phyloP scores from a whole-genome alignment of 2,113 vertebrate genomes.

The Hemichromis elongatus region DNA sequence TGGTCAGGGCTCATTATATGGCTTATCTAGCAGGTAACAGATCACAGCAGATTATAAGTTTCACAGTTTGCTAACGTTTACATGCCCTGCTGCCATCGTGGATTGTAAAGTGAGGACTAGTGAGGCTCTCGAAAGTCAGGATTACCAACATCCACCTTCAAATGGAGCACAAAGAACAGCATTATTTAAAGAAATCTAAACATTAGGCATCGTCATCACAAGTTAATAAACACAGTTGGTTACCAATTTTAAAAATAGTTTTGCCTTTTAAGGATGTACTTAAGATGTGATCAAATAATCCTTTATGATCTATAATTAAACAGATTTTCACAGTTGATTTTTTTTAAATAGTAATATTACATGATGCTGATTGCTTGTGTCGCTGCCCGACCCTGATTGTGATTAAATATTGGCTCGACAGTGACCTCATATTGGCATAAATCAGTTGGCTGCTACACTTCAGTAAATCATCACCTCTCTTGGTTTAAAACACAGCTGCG shows the following conservation, averaged over 20 bases:
- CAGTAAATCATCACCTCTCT: not conserved
- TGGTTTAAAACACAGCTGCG: not conserved
- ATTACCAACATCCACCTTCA: not conserved
- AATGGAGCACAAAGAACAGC: not conserved
- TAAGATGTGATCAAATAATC: not conserved
- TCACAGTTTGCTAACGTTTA: not conserved
- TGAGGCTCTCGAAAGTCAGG: not conserved
- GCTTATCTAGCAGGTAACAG: not conserved
- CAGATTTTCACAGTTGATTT: not conserved
- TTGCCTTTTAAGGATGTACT: not conserved
- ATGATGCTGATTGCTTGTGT: not conserved
- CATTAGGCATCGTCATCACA: not conserved
- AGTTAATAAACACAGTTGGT: not conserved
- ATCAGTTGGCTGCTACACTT: not conserved
- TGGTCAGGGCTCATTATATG: not conserved
- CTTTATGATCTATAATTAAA: not conserved
- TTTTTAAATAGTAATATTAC: not conserved
- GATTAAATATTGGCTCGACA: not conserved
- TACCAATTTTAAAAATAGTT: not conserved
- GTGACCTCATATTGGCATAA: not conserved
- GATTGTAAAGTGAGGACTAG: not conserved
- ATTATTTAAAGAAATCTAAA: not conserved
- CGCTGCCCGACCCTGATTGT: not conserved
- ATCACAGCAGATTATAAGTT: not conserved
- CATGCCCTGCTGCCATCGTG: not conserved